phyloP scores from a whole-genome alignment of 2,113 vertebrate species.

The Nannospalax galili region DNA sequence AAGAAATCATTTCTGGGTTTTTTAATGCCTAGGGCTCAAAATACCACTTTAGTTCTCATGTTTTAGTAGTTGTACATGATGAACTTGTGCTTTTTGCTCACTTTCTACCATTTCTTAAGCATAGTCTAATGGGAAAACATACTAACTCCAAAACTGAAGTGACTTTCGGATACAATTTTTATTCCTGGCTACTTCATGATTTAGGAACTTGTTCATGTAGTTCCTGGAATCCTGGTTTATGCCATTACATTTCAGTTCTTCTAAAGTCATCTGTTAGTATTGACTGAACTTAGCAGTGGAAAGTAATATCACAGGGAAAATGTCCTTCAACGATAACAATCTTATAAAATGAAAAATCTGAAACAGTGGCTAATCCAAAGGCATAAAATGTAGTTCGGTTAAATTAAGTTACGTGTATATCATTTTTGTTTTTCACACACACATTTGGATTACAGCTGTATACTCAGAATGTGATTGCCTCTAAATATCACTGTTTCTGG shows the following conservation, averaged over 20 bases:
- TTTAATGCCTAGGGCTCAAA: background rate
- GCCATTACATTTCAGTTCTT: background rate
- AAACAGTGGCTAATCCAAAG: background rate
- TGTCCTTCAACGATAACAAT: background rate
- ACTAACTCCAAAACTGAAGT: background rate
- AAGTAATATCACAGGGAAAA: background rate
- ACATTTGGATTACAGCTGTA: background rate
- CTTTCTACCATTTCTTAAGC: background rate
- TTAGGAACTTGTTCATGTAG: background rate
- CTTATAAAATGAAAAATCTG: constrained; percentile 12
- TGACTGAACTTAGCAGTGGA: background rate
- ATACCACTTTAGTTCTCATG: background rate
- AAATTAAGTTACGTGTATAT: background rate
- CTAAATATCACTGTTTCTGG: background rate
- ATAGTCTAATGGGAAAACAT: background rate
- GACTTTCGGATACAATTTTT: constrained; percentile 31
- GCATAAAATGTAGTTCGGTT: constrained; percentile 39
- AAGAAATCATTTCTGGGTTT: background rate
- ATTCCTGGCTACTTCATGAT: background rate
- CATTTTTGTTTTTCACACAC: background rate
- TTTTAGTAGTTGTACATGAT: background rate
- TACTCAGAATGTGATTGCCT: background rate
- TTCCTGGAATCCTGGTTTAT: background rate
- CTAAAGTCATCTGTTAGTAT: background rate
- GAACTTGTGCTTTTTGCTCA: background rate